These are phyloP conservation scores for Marmota monax DNA, from an alignment of 2,113 vertebrate genomes.

Conservation along the genomic window DNA sequence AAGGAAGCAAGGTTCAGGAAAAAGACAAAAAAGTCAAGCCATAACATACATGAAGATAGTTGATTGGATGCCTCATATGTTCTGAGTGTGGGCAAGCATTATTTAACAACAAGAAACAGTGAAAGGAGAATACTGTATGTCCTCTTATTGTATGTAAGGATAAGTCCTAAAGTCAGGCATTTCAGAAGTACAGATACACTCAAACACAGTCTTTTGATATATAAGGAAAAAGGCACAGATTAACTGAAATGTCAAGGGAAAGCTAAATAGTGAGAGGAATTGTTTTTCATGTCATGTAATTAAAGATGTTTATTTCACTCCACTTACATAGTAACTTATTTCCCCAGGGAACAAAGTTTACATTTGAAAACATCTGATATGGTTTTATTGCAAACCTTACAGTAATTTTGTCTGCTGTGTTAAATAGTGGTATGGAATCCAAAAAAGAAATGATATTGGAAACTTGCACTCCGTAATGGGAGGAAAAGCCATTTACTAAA, in stretches of 20 bases:
- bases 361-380: background rate
- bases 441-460: background rate
- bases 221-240: background rate
- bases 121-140: background rate
- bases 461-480: background rate
- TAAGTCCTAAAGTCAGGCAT: background rate
- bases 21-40: background rate
- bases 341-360: background rate
- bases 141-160: background rate
- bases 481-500: conserved; percentile 44
- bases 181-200: background rate
- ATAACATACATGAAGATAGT: background rate
- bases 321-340: conserved; percentile 18
- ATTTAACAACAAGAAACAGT: background rate
- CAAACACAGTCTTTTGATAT: background rate
- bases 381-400: background rate
- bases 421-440: background rate
- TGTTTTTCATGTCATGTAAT: background rate
- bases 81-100: background rate
- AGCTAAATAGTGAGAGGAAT: background rate
- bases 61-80: background rate
- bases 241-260: background rate
- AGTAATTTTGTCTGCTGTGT: conserved; percentile 16
- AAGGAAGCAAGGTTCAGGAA: conserved; percentile 19
- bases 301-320: background rate